Percentiles rank a stretch among this genome's conserved stretches.
Conservation (phyloP, 2,797 vertebrate species). For the Cryptoblepharus egeriae region DNA sequence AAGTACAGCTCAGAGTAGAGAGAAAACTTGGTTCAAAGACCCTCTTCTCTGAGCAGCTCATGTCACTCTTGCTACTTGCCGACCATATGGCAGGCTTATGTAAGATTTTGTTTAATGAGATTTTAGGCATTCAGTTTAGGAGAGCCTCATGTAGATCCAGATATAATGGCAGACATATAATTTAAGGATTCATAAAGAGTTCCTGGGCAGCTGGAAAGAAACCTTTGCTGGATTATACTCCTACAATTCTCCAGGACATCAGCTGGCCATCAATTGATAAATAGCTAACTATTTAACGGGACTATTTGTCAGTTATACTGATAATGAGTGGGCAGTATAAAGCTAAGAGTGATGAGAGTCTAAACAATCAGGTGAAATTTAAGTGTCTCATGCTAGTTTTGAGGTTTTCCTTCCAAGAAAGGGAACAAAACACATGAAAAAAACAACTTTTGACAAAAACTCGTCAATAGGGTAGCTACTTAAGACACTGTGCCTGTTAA, state of each 20-base stretch:
- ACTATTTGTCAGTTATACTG: background rate
- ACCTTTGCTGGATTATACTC: background rate
- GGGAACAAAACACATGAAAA: background rate
- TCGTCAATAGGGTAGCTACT: background rate
- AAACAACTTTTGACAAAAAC: too few species aligned
- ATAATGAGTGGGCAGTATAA: background rate
- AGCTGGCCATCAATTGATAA: background rate
- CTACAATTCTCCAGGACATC: background rate
- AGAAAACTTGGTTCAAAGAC: slow-evolving; percentile 29
- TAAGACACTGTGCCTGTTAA: too few species aligned
- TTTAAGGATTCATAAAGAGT: background rate
- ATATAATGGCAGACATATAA: background rate
- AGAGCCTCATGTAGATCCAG: background rate
- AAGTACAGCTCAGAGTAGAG: background rate
- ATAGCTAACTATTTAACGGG: background rate
- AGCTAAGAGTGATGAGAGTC: background rate
- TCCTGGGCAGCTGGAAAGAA: background rate
- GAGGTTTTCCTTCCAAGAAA: background rate
- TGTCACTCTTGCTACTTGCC: background rate
- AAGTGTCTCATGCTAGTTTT: background rate
- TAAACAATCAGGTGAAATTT: background rate
- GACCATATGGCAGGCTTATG: background rate
- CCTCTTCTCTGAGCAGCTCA: background rate
- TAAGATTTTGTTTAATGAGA: background rate
- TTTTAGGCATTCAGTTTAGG: background rate